Base-by-base conservation (phyloP, 2,888 invertebrate species). In the Diadegma fenestrale region DNA sequence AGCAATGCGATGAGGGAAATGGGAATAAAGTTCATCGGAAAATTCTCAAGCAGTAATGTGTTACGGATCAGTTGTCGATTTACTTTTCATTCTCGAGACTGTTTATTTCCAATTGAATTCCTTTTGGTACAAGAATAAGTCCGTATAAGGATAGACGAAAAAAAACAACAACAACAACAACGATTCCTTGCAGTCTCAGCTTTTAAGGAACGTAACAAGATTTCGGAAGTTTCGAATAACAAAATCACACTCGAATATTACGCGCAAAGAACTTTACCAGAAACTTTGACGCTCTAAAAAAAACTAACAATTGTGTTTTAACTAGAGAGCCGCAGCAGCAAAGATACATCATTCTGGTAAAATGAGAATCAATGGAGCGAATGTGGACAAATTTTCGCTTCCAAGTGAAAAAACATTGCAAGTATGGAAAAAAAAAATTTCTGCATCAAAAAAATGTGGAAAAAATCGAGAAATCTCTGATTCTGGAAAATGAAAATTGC, bases 101-200 rank as follows among this genome's bases (percentile, higher is more conserved):
- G 78, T 71, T 78, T 72, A 33, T 75, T 68, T 79, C 72, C 43
- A 63, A 77, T 71, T 76, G 58, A 72, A 79, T 76, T 63, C 69
- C 66, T 69, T n/a, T n/a, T 73, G 30, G 30, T 30, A 19, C 17
- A 22, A 58, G 17, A 33, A 71, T 79, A 83, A 87, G 79, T 12
- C 22, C 8, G 22, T 78, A 80, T 51, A 79, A 69, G 19, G 48
- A 33, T 14, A 69, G 37, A 33, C 51, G n/a, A n/a, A 19, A 26
- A 19, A n/a, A 22, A 63, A 45, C n/a, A 37, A 73, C 41, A 64
- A 54, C 26, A 72, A 82, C 84, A 81, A 79, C 10, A 17, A n/a
- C 26, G 58, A n/a, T 41, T 41, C 80, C 51, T 19, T 6, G 17
- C 37, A 22, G 43, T 61, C 51, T 51, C 30, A n/a, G 30, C 17